Conservation (phyloP, 2,888 invertebrate genomes). For the Cinara cedri region DNA sequence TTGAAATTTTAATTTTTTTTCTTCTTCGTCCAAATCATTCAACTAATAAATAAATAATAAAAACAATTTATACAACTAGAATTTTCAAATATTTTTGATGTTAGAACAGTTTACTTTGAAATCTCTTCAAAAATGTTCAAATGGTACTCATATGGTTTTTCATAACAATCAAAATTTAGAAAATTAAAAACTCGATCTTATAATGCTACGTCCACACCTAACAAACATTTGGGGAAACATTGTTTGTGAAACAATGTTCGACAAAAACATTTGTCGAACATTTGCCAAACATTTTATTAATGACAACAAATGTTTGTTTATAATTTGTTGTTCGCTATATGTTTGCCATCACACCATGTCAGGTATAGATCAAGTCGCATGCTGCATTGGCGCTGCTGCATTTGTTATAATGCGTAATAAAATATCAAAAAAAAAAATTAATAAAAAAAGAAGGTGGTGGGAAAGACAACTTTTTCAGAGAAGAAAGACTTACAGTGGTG, state of each 20-base stretch:
- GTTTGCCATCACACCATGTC: constrained; percentile 37
- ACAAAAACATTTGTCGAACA: no score
- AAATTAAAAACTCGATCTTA: no score
- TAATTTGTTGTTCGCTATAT: constrained; percentile 18
- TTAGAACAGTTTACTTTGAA: no score
- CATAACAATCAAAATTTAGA: no score
- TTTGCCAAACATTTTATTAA: no score
- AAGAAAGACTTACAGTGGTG: constrained; percentile 10
- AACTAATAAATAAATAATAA: not conserved
- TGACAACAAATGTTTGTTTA: constrained; percentile 9
- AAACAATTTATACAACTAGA: not conserved
- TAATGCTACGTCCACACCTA: no score
- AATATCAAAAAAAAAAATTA: not conserved
- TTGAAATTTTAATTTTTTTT: constrained; percentile 59
- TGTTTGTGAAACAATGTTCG: no score
- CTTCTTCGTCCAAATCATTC: constrained; percentile 50
- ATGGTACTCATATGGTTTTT: no score
- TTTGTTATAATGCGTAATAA: constrained; percentile 32
- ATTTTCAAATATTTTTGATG: no score
- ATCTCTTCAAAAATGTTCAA: no score
- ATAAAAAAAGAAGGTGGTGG: constrained; percentile 17
- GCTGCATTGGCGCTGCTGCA: constrained; percentile 8
- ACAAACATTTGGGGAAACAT: no score
- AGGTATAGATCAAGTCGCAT: constrained; percentile 10
- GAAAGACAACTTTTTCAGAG: constrained; percentile 28